Evolutionary conservation across 2,888 invertebrate species (phyloP).

Genomic region (Platycnemis pennipes): DNA sequence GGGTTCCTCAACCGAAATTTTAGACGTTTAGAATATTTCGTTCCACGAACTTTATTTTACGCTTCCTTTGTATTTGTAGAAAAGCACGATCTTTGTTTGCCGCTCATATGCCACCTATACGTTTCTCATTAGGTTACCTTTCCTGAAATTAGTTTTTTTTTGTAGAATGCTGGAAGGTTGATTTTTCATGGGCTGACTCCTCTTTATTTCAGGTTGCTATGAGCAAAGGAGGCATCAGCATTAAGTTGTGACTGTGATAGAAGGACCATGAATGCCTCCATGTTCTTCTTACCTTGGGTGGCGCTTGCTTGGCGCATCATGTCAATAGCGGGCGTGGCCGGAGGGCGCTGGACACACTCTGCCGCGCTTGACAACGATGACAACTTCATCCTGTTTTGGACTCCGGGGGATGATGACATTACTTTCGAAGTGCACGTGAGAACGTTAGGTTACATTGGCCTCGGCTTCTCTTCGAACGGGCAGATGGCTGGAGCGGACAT

Average conservation of each 20-base stretch:
- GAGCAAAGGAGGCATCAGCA: neutral
- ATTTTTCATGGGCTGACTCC: no score
- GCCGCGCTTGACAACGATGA: constrained; percentile 80
- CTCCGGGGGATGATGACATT: constrained; percentile 86
- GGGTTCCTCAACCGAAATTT: no score
- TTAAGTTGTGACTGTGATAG: neutral
- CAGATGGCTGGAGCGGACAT: constrained; percentile 92
- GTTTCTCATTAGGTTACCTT: no score
- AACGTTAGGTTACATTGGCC: constrained; percentile 92
- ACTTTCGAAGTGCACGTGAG: constrained; percentile 92
- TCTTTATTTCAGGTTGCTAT: constrained; percentile 16
- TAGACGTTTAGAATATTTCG: no score
- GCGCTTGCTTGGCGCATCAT: constrained; percentile 27
- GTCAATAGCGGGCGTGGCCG: constrained; percentile 64
- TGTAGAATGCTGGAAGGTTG: no score
- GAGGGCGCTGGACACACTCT: constrained; percentile 81
- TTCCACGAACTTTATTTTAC: no score
- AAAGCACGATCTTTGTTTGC: no score
- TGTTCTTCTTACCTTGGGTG: neutral
- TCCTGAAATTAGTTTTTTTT: no score
- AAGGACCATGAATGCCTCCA: neutral
- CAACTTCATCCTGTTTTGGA: constrained; percentile 86
- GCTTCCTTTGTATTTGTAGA: no score
- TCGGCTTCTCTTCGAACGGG: constrained; percentile 91
- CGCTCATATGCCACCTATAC: no score